Percentiles rank a stretch among this genome's conserved stretches.
Conservation (phyloP, 2,888 invertebrate genomes). For the Drosophila limbata region DNA sequence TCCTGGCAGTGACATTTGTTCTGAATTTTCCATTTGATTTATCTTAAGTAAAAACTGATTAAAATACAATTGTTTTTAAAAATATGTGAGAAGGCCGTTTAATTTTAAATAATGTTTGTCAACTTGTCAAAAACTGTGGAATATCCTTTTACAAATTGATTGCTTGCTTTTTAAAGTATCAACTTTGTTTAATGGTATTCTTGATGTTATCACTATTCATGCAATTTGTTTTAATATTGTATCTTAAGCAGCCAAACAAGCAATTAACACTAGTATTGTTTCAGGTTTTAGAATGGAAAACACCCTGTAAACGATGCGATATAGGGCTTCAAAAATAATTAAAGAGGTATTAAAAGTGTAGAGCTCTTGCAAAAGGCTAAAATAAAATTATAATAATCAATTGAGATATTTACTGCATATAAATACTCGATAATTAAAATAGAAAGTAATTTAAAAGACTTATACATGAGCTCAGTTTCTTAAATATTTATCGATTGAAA, state of each 20-base stretch:
- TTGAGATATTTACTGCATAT: too few relatives aligned
- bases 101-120: background rate
- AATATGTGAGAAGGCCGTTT: background rate
- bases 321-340: too few relatives aligned
- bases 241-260: background rate
- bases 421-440: too few relatives aligned
- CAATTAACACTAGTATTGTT: background rate
- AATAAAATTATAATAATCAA: too few relatives aligned
- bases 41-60: conserved; percentile 28
- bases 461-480: too few relatives aligned
- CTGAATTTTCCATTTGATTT: conserved; percentile 36
- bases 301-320: background rate
- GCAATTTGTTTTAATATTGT: conserved; percentile 1
- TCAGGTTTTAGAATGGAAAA: background rate
- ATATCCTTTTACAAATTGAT: background rate
- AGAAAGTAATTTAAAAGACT: too few relatives aligned
- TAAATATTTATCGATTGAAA: too few relatives aligned
- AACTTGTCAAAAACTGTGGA: background rate
- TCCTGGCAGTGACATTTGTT: conserved; percentile 17
- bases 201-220: background rate
- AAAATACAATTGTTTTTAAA: conserved; percentile 29
- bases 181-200: background rate
- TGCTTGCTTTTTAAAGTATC: background rate
- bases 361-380: background rate
- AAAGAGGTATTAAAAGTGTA: too few relatives aligned